Percentiles rank a stretch among this genome's conserved stretches.
These are phyloP conservation scores for Capra hircus DNA, from an alignment of 2,113 vertebrate genomes.

Conservation along the genomic window DNA sequence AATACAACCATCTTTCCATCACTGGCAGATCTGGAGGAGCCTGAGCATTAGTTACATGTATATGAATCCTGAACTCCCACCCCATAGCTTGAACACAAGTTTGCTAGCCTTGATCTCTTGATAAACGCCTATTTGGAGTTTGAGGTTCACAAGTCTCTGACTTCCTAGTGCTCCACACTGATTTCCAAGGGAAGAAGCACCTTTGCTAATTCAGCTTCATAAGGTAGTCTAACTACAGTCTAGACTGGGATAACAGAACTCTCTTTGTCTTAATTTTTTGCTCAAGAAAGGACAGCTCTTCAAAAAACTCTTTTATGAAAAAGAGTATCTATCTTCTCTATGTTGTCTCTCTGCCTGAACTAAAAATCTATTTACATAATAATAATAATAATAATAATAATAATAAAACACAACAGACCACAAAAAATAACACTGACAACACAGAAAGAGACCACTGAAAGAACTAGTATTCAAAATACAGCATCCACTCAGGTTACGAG, in stretches of 20 bases:
- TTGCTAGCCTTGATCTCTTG: too few relatives aligned
- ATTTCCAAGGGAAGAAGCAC: background rate
- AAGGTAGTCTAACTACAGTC: background rate
- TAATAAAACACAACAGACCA: background rate
- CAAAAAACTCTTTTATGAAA: background rate
- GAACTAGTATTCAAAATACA: too few relatives aligned
- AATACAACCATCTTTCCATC: background rate
- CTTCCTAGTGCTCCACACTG: background rate
- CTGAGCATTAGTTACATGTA: background rate
- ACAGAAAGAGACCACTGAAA: background rate
- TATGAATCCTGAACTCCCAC: too few relatives aligned
- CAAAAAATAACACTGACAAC: background rate
- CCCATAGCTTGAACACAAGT: background rate
- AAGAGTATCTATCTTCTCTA: background rate
- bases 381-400: background rate
- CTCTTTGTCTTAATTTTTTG: background rate
- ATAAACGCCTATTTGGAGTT: background rate
- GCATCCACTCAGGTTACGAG: too few relatives aligned
- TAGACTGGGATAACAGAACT: background rate
- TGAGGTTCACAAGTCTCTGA: background rate
- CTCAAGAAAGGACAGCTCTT: background rate
- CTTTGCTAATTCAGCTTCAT: background rate
- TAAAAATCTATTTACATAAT: background rate
- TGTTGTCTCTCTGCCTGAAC: background rate
- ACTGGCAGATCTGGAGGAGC: accelerated